These are phyloP conservation scores for Panagrolaimus sp. DNA, from an alignment of 1,140 invertebrate genomes.

Conservation along the genomic window DNA sequence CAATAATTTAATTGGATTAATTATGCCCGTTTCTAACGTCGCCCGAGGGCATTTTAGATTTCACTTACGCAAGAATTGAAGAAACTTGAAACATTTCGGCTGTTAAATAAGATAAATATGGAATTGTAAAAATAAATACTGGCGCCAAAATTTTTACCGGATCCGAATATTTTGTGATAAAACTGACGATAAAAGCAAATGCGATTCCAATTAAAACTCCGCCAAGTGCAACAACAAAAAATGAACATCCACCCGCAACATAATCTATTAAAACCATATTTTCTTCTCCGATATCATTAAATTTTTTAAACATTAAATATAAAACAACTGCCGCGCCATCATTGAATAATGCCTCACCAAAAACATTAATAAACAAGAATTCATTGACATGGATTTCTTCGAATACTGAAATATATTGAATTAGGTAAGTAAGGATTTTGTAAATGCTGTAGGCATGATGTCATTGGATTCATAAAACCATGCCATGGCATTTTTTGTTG, in stretches of 20 bases:
- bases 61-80: constrained; percentile 48
- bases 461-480: too few relatives aligned
- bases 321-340: constrained; percentile 66
- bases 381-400: constrained; percentile 57
- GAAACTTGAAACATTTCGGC: constrained; percentile 55
- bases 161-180: constrained; percentile 33
- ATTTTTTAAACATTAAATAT: constrained; percentile 72
- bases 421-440: too few relatives aligned
- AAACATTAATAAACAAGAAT: constrained; percentile 5
- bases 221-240: constrained; percentile 86
- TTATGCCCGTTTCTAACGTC: too few relatives aligned
- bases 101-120: constrained; percentile 50
- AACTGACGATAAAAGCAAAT: constrained; percentile 86
- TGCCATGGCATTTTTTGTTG: too few relatives aligned
- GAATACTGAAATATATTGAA: constrained; percentile 60
- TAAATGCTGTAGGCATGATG: too few relatives aligned
- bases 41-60: not conserved
- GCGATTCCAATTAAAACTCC: constrained; percentile 85
- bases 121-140: constrained; percentile 55
- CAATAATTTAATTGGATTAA: too few relatives aligned
- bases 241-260: constrained; percentile 76
- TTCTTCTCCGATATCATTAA: constrained; percentile 62
- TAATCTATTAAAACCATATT: constrained; percentile 64
- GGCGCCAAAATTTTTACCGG: constrained; percentile 33
- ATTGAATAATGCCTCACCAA: constrained; percentile 18